phyloP scores from a whole-genome alignment of 2,888 invertebrate species.

The Drepana falcataria region DNA sequence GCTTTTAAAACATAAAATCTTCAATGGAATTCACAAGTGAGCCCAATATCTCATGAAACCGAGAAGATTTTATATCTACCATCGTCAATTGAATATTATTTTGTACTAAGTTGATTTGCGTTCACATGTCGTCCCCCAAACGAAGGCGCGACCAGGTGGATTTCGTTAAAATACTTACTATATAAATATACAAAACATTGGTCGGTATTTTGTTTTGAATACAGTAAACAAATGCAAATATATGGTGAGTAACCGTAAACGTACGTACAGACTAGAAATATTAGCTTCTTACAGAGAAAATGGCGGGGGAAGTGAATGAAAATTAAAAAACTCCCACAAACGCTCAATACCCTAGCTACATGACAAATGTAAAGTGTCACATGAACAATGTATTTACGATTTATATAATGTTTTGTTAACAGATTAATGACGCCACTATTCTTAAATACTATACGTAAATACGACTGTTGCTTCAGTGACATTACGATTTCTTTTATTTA shows the following conservation, averaged over 20 bases:
- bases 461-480: too few species aligned
- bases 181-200: slow-evolving; percentile 65
- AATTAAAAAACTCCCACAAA: background rate
- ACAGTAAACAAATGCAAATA: slow-evolving; percentile 29
- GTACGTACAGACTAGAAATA: slow-evolving; percentile 40
- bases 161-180: slow-evolving; percentile 37
- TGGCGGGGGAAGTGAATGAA: slow-evolving; percentile 17
- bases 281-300: slow-evolving; percentile 35
- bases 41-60: slow-evolving; percentile 51
- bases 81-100: slow-evolving; percentile 14
- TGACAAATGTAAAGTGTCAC: slow-evolving; percentile 28
- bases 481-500: too few species aligned
- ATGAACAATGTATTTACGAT: slow-evolving; percentile 42
- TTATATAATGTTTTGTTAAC: too few species aligned
- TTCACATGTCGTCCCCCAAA: slow-evolving; percentile 25
- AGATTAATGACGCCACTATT: too few species aligned
- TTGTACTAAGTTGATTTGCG: slow-evolving; percentile 5
- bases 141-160: slow-evolving; percentile 21
- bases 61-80: slow-evolving; percentile 46
- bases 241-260: slow-evolving; percentile 38
- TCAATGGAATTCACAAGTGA: slow-evolving; percentile 49
- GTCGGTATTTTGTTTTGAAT: slow-evolving; percentile 49
- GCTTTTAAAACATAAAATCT: slow-evolving; percentile 50
- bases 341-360: slow-evolving; percentile 8
- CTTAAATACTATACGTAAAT: too few species aligned